Evolutionary conservation across 2,797 vertebrate genomes (phyloP).

Genomic region (Clarias laeviceps): DNA sequence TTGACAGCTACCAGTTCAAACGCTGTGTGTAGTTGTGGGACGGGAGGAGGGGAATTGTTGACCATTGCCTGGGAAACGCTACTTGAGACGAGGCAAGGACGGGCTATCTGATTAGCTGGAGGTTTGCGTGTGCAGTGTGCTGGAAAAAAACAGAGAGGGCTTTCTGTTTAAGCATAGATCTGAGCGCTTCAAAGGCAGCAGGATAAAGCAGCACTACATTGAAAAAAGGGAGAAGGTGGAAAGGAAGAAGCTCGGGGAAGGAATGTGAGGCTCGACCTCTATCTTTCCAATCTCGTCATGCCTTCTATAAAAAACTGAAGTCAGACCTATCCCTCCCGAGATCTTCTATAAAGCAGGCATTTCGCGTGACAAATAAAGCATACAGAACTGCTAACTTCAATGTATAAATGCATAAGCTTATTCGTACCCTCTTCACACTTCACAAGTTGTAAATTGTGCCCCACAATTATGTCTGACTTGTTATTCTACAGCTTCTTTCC

Average conservation of each 20-base stretch:
- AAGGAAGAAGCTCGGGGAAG: conserved; percentile 28
- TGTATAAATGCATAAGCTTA: neutral
- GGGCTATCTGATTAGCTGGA: conserved; percentile 77
- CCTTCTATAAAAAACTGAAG: too few species aligned
- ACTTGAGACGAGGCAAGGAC: conserved; percentile 76
- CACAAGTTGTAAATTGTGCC: neutral
- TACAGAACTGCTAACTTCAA: neutral
- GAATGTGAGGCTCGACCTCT: conserved; percentile 41
- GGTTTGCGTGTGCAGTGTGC: conserved; percentile 76
- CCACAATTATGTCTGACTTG: neutral
- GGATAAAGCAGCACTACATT: conserved; percentile 64
- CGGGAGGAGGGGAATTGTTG: conserved; percentile 81
- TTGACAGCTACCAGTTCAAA: conserved; percentile 82
- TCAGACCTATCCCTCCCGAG: neutral
- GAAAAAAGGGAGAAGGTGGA: conserved; percentile 35
- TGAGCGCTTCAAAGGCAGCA: conserved; percentile 72
- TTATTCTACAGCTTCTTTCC: neutral
- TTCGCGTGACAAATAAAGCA: neutral
- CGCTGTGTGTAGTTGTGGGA: conserved; percentile 46
- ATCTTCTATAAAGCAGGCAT: neutral
- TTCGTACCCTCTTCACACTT: neutral
- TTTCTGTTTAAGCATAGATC: conserved; percentile 65
- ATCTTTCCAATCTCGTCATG: neutral
- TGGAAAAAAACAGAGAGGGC: conserved; percentile 70
- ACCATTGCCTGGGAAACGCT: conserved; percentile 85